These are phyloP conservation scores for Trachelus troglodyta DNA, from an alignment of 2,888 invertebrate genomes.

Conservation along the genomic window DNA sequence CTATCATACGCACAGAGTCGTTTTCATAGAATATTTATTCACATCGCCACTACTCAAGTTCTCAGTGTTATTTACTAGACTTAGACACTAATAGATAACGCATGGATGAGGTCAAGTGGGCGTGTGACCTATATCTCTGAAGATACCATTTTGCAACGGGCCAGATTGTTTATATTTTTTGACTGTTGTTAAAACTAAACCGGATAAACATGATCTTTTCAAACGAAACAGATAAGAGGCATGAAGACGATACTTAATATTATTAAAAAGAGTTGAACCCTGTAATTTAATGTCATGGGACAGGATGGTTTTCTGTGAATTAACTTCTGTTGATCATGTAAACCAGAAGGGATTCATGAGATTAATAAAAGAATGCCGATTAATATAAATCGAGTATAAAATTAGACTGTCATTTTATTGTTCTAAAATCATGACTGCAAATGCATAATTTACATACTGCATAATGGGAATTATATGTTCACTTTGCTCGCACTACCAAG, in stretches of 20 bases:
- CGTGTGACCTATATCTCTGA: not conserved
- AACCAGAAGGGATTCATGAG: not conserved
- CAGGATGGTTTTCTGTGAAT: not conserved
- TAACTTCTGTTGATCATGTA: not conserved
- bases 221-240: not conserved
- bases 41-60: not conserved
- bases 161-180: not conserved
- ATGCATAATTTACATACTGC: not conserved
- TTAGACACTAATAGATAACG: not conserved
- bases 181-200: not conserved
- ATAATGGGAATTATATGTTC: not conserved
- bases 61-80: not conserved
- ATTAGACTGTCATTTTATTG: not conserved
- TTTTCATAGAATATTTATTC: conserved; percentile 12
- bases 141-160: not conserved
- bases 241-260: not conserved
- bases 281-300: not conserved
- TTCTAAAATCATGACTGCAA: not conserved
- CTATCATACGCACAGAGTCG: conserved; percentile 2
- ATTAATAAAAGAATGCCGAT: not conserved
- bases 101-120: not conserved
- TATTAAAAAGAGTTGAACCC: not conserved
- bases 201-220: not conserved
- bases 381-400: not conserved
- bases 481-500: not conserved